Conservation (phyloP, 2,797 vertebrate genomes). For the Mallotus villosus region DNA sequence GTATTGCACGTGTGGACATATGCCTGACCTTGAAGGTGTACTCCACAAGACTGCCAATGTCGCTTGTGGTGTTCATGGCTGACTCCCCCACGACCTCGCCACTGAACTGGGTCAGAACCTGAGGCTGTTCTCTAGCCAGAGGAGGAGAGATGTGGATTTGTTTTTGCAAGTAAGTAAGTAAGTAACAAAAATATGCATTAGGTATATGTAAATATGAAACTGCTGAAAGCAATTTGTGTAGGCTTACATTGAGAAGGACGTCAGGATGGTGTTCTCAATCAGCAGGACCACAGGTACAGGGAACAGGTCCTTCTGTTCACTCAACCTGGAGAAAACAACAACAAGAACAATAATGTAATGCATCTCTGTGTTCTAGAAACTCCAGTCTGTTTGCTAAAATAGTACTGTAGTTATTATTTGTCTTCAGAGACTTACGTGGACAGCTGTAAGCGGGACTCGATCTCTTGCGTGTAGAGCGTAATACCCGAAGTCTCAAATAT, state of each 20-base stretch:
- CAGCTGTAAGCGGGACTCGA: slow-evolving; percentile 76
- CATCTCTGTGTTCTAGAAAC: not conserved
- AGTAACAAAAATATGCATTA: not conserved
- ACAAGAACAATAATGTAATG: slow-evolving; percentile 9
- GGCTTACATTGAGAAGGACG: slow-evolving; percentile 78
- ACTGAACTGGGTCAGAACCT: slow-evolving; percentile 79
- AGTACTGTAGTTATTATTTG: too few relatives aligned
- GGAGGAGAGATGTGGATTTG: not conserved
- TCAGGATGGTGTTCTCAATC: slow-evolving; percentile 82
- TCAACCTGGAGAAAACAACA: slow-evolving; percentile 79
- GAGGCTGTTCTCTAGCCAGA: slow-evolving; percentile 57
- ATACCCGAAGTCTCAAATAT: slow-evolving; percentile 81
- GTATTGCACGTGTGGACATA: not conserved
- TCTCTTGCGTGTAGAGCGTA: slow-evolving; percentile 75
- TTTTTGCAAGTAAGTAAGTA: not conserved
- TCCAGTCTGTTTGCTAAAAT: not conserved
- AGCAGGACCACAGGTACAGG: slow-evolving; percentile 73
- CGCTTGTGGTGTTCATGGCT: slow-evolving; percentile 83
- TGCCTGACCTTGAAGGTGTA: slow-evolving; percentile 84
- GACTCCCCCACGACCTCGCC: slow-evolving; percentile 89
- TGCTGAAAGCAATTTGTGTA: not conserved
- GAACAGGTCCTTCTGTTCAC: slow-evolving; percentile 81
- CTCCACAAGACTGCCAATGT: slow-evolving; percentile 87
- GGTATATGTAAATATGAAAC: not conserved
- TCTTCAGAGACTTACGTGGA: slow-evolving; percentile 82